Conservation (phyloP, 2,113 vertebrate species). For the Pseudopodoces humilis region DNA sequence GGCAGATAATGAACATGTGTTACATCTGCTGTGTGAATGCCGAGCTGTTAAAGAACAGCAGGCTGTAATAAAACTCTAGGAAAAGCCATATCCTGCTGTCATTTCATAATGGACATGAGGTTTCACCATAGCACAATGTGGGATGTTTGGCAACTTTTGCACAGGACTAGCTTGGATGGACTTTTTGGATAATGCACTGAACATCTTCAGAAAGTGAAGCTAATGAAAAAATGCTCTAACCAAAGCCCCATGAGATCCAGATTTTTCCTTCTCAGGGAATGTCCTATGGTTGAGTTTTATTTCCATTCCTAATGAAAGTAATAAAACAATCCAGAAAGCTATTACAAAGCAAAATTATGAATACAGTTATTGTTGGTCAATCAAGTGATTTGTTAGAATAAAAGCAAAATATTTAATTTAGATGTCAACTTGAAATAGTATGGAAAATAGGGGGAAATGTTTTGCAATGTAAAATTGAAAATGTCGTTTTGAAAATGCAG, state of each 20-base stretch:
- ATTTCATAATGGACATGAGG: background rate
- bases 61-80: background rate
- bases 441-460: background rate
- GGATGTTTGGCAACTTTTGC: background rate
- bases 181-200: background rate
- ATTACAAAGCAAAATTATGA: background rate
- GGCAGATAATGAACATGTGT: background rate
- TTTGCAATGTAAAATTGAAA: constrained; percentile 1
- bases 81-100: background rate
- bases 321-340: constrained; percentile 1
- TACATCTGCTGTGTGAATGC: background rate
- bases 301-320: constrained; percentile 23
- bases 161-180: background rate
- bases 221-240: background rate
- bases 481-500: background rate
- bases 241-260: background rate
- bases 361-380: constrained; percentile 17
- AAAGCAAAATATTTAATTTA: constrained; percentile 11
- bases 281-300: background rate
- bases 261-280: constrained; percentile 15
- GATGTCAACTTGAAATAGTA: constrained; percentile 18
- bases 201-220: constrained; percentile 10
- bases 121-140: background rate
- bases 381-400: background rate
- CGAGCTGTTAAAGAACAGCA: background rate